A percentile compares a stretch with the other conserved stretches of the same genome.
Evolutionary conservation across 2,113 vertebrate species (phyloP).

Genomic region (Todiramphus saurophagus): DNA sequence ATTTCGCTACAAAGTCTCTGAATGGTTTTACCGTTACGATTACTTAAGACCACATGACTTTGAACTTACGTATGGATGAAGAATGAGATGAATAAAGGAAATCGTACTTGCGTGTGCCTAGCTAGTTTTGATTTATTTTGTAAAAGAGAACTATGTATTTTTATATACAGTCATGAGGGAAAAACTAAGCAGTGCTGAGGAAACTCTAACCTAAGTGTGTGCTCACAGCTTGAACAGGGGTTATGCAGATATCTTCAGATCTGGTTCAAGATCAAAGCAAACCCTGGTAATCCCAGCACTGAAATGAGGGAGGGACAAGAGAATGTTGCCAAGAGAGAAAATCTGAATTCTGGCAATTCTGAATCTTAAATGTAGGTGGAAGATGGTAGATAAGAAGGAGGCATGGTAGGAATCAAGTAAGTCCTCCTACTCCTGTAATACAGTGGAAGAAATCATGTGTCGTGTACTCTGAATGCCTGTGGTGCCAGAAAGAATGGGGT

Average conservation of each 20-base stretch:
- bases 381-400: conserved; percentile 49
- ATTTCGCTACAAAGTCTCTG: background rate
- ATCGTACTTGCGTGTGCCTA: background rate
- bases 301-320: conserved; percentile 8
- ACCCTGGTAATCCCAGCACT: background rate
- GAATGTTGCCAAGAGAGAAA: background rate
- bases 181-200: background rate
- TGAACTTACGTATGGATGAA: background rate
- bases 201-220: background rate
- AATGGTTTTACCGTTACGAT: background rate
- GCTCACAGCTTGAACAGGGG: background rate
- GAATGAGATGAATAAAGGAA: background rate
- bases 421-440: background rate
- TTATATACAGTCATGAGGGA: background rate
- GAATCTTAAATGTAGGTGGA: conserved; percentile 36
- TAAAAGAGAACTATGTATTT: background rate
- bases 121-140: background rate
- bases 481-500: background rate
- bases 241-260: background rate
- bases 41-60: background rate
- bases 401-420: conserved; percentile 6
- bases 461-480: background rate
- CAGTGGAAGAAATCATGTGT: conserved; percentile 10
- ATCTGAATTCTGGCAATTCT: conserved; percentile 8
- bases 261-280: background rate